A percentile compares a stretch with the other conserved stretches of the same genome.
These are phyloP conservation scores for Distichodus sexfasciatus DNA, from an alignment of 2,797 vertebrate species.

Conservation along the genomic window DNA sequence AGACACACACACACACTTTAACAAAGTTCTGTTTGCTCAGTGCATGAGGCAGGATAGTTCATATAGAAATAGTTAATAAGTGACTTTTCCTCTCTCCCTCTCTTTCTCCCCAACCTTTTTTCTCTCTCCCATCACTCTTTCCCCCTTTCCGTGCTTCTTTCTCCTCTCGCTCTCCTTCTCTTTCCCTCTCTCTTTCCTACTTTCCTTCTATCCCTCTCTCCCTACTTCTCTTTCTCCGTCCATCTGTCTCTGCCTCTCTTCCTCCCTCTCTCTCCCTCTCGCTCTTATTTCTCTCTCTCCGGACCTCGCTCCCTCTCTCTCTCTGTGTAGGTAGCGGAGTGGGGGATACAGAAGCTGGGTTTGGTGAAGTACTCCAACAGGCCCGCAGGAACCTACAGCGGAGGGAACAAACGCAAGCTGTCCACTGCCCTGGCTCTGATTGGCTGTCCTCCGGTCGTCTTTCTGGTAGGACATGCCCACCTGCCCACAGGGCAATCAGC, in stretches of 20 bases:
- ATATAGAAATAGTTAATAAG: no score
- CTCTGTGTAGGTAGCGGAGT: conserved; percentile 85
- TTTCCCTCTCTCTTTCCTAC: background rate
- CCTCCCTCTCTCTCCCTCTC: conserved; percentile 4
- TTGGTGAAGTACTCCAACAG: conserved; percentile 88
- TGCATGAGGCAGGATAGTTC: no score
- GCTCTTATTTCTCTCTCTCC: conserved; percentile 5
- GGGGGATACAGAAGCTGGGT: conserved; percentile 95
- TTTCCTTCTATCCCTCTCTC: background rate
- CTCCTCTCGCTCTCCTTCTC: no score
- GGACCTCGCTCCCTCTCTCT: conserved; percentile 18
- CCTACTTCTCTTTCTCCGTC: background rate
- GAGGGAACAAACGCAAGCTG: conserved; percentile 95
- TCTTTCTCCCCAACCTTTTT: no score
- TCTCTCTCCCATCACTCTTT: no score
- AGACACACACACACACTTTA: no score
- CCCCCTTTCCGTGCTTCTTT: no score
- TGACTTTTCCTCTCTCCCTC: no score
- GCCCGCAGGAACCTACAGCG: conserved; percentile 91
- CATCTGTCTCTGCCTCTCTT: background rate
- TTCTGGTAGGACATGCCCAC: conserved; percentile 81
- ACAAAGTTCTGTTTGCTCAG: no score
- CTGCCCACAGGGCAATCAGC: no score
- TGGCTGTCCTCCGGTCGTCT: conserved; percentile 89
- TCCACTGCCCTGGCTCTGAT: conserved; percentile 96